A percentile compares a stretch with the other conserved stretches of the same genome.
Conservation (phyloP, 1,140 invertebrate genomes). For the Parapsyche elsis region DNA sequence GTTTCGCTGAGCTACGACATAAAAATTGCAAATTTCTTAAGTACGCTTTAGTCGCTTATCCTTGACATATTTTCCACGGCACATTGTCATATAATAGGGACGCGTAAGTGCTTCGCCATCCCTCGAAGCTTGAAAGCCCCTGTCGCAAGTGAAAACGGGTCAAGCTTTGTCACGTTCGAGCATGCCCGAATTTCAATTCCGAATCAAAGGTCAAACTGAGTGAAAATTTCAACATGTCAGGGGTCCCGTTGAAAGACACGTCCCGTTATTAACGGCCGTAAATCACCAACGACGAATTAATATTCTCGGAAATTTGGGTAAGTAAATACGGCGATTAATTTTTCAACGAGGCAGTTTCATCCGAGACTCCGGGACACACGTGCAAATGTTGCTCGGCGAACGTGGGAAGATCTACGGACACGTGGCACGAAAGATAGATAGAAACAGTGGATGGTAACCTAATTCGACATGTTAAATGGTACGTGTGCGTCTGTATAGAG, state of each 20-base stretch:
- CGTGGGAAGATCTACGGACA: constrained; percentile 42
- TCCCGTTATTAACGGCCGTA: constrained; percentile 18
- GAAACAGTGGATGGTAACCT: background rate
- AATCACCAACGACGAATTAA: constrained; percentile 38
- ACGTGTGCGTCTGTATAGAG: background rate
- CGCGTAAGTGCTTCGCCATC: no score
- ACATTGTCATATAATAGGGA: no score
- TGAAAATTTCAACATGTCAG: background rate
- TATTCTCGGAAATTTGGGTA: constrained; percentile 49
- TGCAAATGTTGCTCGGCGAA: background rate
- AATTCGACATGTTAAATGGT: background rate
- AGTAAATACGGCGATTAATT: constrained; percentile 53
- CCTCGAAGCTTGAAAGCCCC: no score
- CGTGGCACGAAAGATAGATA: background rate
- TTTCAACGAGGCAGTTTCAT: constrained; percentile 52
- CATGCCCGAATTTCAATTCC: no score
- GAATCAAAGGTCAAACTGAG: constrained; percentile 22
- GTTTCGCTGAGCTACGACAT: no score
- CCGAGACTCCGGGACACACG: background rate
- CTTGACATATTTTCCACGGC: no score
- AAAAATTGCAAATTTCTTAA: no score
- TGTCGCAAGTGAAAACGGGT: no score
- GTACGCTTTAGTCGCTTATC: no score
- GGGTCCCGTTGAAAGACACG: background rate
- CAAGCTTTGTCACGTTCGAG: no score